Conservation (phyloP, 2,113 vertebrate species). For the Bathybates hornii region DNA sequence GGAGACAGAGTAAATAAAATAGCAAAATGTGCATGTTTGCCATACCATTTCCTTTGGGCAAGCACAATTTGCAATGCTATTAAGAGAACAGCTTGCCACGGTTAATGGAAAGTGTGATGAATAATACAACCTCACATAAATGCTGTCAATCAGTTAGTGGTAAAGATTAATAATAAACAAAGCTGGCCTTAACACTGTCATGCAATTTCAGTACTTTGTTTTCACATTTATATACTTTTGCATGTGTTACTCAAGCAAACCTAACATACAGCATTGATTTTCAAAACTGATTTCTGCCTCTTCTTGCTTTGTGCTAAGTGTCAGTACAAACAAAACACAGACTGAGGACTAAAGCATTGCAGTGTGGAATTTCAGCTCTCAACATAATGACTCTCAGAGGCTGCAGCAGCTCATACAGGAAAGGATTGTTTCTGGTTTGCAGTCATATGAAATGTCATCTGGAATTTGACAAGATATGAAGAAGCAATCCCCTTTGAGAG, state of each 20-base stretch:
- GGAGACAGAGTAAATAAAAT: constrained; percentile 25
- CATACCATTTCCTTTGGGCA: constrained; percentile 41
- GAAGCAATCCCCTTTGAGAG: constrained; percentile 69
- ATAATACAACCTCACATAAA: constrained; percentile 50
- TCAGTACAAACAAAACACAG: constrained; percentile 57
- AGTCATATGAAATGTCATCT: constrained; percentile 73
- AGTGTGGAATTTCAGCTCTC: constrained; percentile 60
- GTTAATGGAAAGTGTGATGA: constrained; percentile 47
- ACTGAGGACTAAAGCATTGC: constrained; percentile 43
- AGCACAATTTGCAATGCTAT: constrained; percentile 30
- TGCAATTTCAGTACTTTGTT: not conserved
- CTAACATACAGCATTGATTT: constrained; percentile 7
- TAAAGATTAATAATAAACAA: constrained; percentile 36
- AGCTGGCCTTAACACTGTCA: not conserved
- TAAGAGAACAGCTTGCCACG: constrained; percentile 33
- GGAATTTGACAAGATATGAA: constrained; percentile 73
- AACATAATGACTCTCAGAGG: constrained; percentile 61
- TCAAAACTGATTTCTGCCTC: constrained; percentile 35
- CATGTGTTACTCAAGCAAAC: not conserved
- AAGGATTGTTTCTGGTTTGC: constrained; percentile 67
- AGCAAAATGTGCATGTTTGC: constrained; percentile 50
- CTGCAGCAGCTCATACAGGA: constrained; percentile 50
- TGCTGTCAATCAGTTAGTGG: constrained; percentile 42
- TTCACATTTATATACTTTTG: not conserved
- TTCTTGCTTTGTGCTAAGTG: constrained; percentile 42